These are phyloP conservation scores for Diuraphis noxia DNA, from an alignment of 1,140 invertebrate species.

Conservation along the genomic window DNA sequence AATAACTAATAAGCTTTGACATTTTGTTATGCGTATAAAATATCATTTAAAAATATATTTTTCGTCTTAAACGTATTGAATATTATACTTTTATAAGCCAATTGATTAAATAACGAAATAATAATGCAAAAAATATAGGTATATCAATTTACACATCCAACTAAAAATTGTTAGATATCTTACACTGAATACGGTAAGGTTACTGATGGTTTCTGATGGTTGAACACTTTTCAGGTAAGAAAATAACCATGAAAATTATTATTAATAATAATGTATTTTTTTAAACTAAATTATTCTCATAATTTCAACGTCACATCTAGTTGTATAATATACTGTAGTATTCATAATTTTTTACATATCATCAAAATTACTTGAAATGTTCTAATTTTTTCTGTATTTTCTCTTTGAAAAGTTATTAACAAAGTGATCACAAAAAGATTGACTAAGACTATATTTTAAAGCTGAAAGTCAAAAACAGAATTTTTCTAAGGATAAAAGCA, in stretches of 20 bases:
- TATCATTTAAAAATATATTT: too few species aligned
- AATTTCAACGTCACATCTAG: background rate
- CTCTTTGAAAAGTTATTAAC: background rate
- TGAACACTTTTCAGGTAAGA: background rate
- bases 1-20: background rate
- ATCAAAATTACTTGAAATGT: background rate
- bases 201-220: background rate
- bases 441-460: background rate
- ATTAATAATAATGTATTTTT: background rate
- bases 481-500: background rate
- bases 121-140: background rate
- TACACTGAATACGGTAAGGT: background rate
- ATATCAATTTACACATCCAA: background rate
- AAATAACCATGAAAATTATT: background rate
- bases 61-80: background rate
- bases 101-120: background rate
- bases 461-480: background rate
- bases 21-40: background rate
- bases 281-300: background rate
- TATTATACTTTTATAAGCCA: background rate
- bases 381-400: too few species aligned
- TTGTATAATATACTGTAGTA: background rate
- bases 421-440: background rate
- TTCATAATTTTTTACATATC: background rate
- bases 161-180: background rate